Percentiles rank a stretch among this genome's conserved stretches.
These are phyloP conservation scores for Sarotherodon lohbergeri DNA, from an alignment of 2,113 vertebrate genomes.

Conservation along the genomic window DNA sequence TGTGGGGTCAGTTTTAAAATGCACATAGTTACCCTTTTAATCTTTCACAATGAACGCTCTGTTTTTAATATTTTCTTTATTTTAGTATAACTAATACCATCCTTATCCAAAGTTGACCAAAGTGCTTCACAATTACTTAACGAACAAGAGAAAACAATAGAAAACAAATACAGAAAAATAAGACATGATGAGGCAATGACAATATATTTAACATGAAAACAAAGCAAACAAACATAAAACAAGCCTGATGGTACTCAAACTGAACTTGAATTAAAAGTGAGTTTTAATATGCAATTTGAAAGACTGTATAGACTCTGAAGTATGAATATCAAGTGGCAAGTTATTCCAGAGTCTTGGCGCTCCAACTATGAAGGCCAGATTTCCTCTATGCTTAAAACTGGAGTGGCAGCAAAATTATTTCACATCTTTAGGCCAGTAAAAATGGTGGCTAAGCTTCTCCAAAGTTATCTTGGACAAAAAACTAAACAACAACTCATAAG, in stretches of 20 bases:
- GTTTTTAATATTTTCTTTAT: neutral
- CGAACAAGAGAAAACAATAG: neutral
- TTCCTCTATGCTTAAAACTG: neutral
- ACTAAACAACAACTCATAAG: neutral
- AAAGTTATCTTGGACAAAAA: neutral
- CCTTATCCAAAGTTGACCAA: neutral
- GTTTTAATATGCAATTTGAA: neutral
- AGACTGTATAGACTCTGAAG: neutral
- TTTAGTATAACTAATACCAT: neutral
- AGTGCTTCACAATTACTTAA: neutral
- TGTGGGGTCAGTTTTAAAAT: neutral
- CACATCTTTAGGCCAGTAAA: neutral
- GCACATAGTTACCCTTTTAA: neutral
- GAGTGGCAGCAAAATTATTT: neutral
- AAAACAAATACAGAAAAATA: neutral
- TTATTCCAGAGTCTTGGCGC: neutral
- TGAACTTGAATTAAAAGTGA: neutral
- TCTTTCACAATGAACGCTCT: neutral
- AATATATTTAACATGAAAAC: neutral
- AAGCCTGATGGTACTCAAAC: neutral
- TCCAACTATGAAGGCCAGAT: neutral
- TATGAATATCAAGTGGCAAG: neutral
- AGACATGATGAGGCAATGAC: neutral
- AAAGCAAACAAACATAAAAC: neutral
- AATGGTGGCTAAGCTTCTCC: neutral